phyloP scores from a whole-genome alignment of 2,797 vertebrate genomes.

The Betta splendens region DNA sequence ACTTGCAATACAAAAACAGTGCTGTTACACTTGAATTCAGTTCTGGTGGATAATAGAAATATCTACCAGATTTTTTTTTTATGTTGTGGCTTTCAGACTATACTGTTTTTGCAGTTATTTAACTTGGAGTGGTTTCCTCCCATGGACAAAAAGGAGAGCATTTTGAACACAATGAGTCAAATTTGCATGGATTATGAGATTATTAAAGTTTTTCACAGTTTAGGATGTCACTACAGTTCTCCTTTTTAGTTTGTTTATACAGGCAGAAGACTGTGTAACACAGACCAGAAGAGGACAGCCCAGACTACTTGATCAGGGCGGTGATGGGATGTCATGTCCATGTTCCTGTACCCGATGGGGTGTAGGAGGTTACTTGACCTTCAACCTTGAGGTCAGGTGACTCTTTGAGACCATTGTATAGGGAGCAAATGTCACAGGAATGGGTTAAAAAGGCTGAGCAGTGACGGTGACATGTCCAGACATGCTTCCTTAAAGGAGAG shows the following conservation, averaged over 20 bases:
- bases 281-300: conserved; percentile 28
- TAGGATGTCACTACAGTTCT: conserved; percentile 24
- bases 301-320: conserved; percentile 58
- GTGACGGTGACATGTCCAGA: conserved; percentile 75
- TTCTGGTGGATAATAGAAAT: background rate
- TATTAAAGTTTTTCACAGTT: background rate
- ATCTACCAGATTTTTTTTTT: conserved; percentile 10
- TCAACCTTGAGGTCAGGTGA: conserved; percentile 78
- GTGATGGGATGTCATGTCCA: conserved; percentile 64
- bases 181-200: conserved; percentile 30
- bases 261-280: conserved; percentile 30
- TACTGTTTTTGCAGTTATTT: conserved; percentile 12
- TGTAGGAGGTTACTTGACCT: conserved; percentile 77
- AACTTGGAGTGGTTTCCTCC: conserved; percentile 1
- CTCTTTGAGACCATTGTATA: conserved; percentile 71
- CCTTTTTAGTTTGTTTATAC: conserved; percentile 41
- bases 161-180: conserved; percentile 12
- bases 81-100: background rate
- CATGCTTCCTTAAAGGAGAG: conserved; percentile 71
- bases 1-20: conserved; percentile 3
- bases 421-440: conserved; percentile 68
- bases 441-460: conserved; percentile 73
- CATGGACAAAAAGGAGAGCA: background rate
- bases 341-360: conserved; percentile 55
- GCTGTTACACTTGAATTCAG: background rate